A percentile compares a stretch with the other conserved stretches of the same genome.
These are phyloP conservation scores for Hydrozoanthus gracilis DNA, from an alignment of 92 coral and sea anemone genomes.

Conservation along the genomic window DNA sequence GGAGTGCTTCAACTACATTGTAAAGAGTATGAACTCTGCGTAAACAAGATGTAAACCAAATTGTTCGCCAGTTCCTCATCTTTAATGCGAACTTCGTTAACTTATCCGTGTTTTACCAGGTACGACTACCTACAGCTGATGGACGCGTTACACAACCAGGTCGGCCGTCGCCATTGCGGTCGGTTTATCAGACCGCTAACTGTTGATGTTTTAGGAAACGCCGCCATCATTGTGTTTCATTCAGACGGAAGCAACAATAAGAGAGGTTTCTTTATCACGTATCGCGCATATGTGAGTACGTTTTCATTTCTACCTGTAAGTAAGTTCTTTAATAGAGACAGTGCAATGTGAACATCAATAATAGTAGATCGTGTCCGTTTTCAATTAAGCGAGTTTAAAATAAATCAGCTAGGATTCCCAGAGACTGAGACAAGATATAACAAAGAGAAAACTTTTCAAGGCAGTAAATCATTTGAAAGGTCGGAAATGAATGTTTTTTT, in stretches of 20 bases:
- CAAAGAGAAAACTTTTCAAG: too few species aligned
- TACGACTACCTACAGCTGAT: constrained; percentile 76
- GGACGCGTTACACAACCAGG: constrained; percentile 75
- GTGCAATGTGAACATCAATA: too few species aligned
- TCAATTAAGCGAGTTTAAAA: too few species aligned
- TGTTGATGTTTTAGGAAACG: constrained; percentile 68
- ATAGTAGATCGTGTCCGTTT: too few species aligned
- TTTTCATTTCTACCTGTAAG: not conserved
- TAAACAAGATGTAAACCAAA: not conserved
- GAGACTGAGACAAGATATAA: too few species aligned
- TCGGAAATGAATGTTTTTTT: too few species aligned
- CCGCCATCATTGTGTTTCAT: constrained; percentile 61
- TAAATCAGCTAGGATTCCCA: too few species aligned
- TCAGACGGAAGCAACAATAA: constrained; percentile 67
- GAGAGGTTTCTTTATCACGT: constrained; percentile 62
- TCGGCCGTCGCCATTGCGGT: constrained; percentile 73
- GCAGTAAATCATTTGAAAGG: too few species aligned
- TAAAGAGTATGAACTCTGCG: not conserved
- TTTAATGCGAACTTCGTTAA: too few species aligned
- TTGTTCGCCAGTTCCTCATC: too few species aligned
- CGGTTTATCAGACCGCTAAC: constrained; percentile 45
- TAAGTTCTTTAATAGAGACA: not conserved
- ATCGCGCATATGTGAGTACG: constrained; percentile 54
- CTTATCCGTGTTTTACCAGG: constrained; percentile 28
- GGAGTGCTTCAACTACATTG: not conserved